A percentile compares a stretch with the other conserved stretches of the same genome.
Evolutionary conservation across 2,888 invertebrate genomes (phyloP).

Genomic region (Punctoribates punctum): DNA sequence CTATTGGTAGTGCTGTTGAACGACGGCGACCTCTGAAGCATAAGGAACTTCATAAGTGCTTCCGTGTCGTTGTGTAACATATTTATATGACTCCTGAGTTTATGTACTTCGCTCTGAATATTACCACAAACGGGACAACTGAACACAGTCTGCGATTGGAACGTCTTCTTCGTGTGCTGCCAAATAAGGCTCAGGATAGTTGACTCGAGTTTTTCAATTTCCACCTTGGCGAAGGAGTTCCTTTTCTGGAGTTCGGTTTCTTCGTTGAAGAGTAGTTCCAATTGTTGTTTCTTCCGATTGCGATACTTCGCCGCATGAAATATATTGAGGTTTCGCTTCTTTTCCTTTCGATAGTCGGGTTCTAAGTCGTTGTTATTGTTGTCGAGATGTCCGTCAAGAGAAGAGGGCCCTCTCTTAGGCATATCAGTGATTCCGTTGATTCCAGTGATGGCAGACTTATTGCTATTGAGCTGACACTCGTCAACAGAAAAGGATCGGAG

Average conservation of each 20-base stretch:
- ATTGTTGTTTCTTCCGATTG: constrained; percentile 23
- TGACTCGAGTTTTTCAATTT: constrained; percentile 6
- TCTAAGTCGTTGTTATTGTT: neutral
- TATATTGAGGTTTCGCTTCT: constrained; percentile 22
- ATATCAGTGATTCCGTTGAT: neutral
- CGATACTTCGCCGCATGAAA: constrained; percentile 28
- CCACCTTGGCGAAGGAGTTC: neutral
- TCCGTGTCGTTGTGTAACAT: constrained; percentile 31
- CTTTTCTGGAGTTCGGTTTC: constrained; percentile 15
- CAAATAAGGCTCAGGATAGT: constrained; percentile 7
- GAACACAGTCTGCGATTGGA: constrained; percentile 14
- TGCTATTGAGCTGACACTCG: constrained; percentile 17
- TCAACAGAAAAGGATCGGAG: constrained; percentile 1
- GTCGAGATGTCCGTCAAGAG: constrained; percentile 11
- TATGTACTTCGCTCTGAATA: neutral
- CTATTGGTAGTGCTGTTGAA: neutral
- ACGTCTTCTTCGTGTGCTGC: neutral
- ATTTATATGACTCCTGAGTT: constrained; percentile 12
- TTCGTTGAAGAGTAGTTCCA: neutral
- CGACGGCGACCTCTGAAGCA: constrained; percentile 15
- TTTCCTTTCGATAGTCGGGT: neutral
- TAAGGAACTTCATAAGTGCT: constrained; percentile 23
- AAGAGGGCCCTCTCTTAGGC: neutral
- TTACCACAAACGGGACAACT: constrained; percentile 23
- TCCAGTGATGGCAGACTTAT: neutral